phyloP scores from a whole-genome alignment of 2,888 invertebrate species.

The Tupiocoris notatus region DNA sequence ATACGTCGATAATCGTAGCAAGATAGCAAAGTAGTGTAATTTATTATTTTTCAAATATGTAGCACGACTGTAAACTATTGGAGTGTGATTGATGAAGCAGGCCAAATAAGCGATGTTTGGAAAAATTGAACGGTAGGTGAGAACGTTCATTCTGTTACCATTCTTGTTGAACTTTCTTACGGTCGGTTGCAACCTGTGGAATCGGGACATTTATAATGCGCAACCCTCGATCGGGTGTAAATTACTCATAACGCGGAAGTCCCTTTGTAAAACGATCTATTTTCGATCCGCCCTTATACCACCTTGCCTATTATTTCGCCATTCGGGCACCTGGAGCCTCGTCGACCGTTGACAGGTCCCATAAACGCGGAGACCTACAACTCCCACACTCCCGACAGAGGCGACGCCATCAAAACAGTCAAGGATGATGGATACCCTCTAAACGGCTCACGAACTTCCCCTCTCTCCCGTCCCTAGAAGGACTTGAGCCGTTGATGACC shows the following conservation, averaged over 20 bases:
- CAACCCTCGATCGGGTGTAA: not conserved
- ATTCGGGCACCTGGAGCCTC: not conserved
- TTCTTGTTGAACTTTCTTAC: no score
- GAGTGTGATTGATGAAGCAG: no score
- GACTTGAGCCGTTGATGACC: not conserved
- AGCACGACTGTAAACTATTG: no score
- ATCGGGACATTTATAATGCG: no score
- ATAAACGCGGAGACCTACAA: not conserved
- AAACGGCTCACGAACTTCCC: not conserved
- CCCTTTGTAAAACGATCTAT: not conserved
- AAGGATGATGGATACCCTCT: not conserved
- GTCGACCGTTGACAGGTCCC: not conserved
- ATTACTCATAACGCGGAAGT: not conserved
- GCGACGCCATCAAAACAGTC: not conserved
- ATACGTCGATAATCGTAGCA: no score
- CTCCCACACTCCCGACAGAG: not conserved
- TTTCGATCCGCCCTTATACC: not conserved
- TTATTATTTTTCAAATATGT: no score
- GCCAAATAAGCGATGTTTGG: no score
- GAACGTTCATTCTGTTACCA: no score
- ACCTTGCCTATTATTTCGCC: not conserved
- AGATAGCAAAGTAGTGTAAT: no score
- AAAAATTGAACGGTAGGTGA: no score
- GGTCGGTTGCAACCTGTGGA: no score
- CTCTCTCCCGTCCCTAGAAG: not conserved